Percentiles rank a stretch among this genome's conserved stretches.
Evolutionary conservation across 2,113 vertebrate genomes (phyloP).

Genomic region (Steatornis caripensis): DNA sequence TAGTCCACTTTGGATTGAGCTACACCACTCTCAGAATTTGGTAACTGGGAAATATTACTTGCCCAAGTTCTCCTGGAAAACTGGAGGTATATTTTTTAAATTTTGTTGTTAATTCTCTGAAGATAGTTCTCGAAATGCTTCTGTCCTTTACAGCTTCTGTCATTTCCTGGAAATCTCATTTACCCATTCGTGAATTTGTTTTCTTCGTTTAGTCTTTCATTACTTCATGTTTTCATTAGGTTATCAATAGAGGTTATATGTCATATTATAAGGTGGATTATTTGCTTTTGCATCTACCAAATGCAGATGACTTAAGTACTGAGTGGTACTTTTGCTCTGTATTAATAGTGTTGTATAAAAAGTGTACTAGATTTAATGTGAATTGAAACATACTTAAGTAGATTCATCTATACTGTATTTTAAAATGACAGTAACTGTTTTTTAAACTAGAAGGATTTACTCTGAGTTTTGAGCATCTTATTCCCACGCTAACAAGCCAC

Average conservation of each 20-base stretch:
- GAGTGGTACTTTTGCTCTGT: neutral
- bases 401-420: neutral
- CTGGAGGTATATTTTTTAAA: neutral
- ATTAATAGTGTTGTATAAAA: neutral
- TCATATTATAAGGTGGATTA: neutral
- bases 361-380: neutral
- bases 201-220: neutral
- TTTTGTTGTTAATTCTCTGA: neutral
- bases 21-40: neutral
- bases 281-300: neutral
- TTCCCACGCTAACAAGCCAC: neutral
- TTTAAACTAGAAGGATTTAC: neutral
- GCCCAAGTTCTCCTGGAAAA: neutral
- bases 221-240: neutral
- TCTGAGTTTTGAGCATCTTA: neutral
- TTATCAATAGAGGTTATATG: neutral
- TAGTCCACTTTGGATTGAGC: neutral
- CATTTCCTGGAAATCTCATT: neutral
- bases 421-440: neutral
- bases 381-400: neutral
- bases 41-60: neutral
- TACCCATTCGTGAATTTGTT: neutral
- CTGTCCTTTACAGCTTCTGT: neutral
- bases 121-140: neutral
- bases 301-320: neutral